Evolutionary conservation across 2,888 invertebrate genomes (phyloP), one percentile per base, ranked within the genome.

Genomic region (Hypena proboscidalis): DNA sequence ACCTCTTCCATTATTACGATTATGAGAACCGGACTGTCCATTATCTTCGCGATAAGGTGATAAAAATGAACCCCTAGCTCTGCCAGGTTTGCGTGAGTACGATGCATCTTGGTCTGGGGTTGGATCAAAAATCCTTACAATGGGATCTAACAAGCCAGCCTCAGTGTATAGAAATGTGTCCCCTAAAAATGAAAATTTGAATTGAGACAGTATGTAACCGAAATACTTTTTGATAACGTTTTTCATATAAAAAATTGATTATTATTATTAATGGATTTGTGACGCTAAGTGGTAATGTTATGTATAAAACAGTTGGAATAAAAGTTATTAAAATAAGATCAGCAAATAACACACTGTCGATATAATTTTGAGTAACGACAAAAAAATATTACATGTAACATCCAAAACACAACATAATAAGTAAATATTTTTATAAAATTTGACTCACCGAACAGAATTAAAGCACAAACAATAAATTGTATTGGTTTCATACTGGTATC

Each of bases 371-470:
- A n/a, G n/a, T n/a, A n/a, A n/a, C n/a, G n/a, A n/a, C n/a, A n/a
- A n/a, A n/a, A n/a, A n/a, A n/a, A n/a, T n/a, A n/a, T n/a, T n/a
- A n/a, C n/a, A n/a, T n/a, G n/a, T n/a, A n/a, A 17, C 5, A 17
- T 5, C 3, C 17, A 5, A 17, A 17, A 17, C 17, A 17, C 17
- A 4, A 3, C 5, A 4, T 17, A 17, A n/a, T n/a, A n/a, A n/a
- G 2, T 15, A 9, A 25, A 4, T 15, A 19, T n/a, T n/a, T n/a
- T n/a, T 3, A 25, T 2, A 26, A 9, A 13, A 19, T 8, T 30
- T 7, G n/a, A 41, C 59, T 59, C 30, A 59, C 59, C 59, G 1
- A 39, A 8, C 6, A 49, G n/a, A n/a, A 53, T 20, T 20, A 32
- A 35, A 11, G 30, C 8, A 14, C 5, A 11, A n/a, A 49, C 30